Percentiles rank a stretch among this genome's conserved stretches.
These are phyloP conservation scores for Pristionchus entomophagus DNA, from an alignment of 2,888 invertebrate species.

Conservation along the genomic window DNA sequence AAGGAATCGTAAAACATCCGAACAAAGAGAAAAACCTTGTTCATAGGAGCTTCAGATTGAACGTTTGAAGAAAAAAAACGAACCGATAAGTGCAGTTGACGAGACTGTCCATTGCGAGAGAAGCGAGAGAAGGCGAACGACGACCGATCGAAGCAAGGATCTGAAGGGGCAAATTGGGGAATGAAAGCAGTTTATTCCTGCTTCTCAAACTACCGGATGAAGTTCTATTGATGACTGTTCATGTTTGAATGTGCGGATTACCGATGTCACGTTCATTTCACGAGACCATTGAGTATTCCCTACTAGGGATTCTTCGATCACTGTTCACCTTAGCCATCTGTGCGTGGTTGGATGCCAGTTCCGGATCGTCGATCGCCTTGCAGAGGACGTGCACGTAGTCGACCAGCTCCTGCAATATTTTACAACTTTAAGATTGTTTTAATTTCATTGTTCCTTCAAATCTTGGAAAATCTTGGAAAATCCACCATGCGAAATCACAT, in stretches of 20 bases:
- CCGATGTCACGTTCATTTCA: too few species aligned
- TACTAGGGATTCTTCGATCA: background rate
- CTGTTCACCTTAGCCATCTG: constrained; percentile 38
- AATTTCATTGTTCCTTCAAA: background rate
- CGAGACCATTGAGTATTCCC: background rate
- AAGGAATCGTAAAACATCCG: background rate
- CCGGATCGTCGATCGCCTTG: constrained; percentile 35
- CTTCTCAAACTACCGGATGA: background rate
- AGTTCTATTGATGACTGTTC: background rate
- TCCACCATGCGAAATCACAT: too few species aligned
- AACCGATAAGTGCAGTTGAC: constrained; percentile 43
- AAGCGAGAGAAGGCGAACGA: constrained; percentile 59
- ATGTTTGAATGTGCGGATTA: too few species aligned
- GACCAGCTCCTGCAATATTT: constrained; percentile 27
- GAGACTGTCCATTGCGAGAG: constrained; percentile 63
- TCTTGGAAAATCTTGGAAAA: too few species aligned
- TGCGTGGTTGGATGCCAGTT: constrained; percentile 44
- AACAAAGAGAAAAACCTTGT: too few species aligned
- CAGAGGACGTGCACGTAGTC: constrained; percentile 35
- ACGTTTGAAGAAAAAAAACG: too few species aligned
- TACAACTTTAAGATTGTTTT: background rate
- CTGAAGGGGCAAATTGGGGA: constrained; percentile 56
- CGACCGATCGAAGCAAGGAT: constrained; percentile 68
- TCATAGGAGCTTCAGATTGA: too few species aligned
- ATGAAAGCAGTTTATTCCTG: background rate